phyloP scores from a whole-genome alignment of 2,888 invertebrate genomes.

The Limnephilus rhombicus region DNA sequence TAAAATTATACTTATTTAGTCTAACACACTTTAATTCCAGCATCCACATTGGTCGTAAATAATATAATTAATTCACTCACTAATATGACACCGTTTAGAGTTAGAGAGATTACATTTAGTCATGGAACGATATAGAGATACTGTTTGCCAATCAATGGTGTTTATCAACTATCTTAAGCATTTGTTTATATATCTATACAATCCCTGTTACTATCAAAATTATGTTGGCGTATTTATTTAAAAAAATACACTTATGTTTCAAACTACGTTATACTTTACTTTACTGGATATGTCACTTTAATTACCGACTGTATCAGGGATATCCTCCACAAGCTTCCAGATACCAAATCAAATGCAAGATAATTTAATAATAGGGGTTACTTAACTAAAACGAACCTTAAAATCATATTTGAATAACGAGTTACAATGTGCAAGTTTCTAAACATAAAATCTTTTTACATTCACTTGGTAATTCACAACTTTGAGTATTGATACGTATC shows the following conservation, averaged over 20 bases:
- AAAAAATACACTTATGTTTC: constrained; percentile 66
- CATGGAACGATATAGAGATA: constrained; percentile 60
- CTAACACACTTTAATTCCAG: constrained; percentile 64
- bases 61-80: constrained; percentile 63
- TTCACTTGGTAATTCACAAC: constrained; percentile 64
- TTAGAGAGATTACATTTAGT: constrained; percentile 64
- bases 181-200: constrained; percentile 59
- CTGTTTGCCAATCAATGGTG: constrained; percentile 43
- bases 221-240: constrained; percentile 65
- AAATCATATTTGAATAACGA: constrained; percentile 41
- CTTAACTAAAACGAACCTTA: constrained; percentile 46
- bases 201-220: constrained; percentile 66
- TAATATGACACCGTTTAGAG: constrained; percentile 63
- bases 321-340: constrained; percentile 42
- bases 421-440: constrained; percentile 39
- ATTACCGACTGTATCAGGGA: constrained; percentile 65
- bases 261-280: constrained; percentile 62
- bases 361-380: constrained; percentile 36
- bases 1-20: constrained; percentile 62
- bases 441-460: constrained; percentile 56
- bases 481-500: constrained; percentile 67
- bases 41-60: constrained; percentile 66
- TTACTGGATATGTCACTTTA: constrained; percentile 66
- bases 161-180: constrained; percentile 56
- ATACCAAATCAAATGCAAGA: constrained; percentile 48